Conservation (phyloP, 2,888 invertebrate genomes). For the Lepetodrilus schrolli region DNA sequence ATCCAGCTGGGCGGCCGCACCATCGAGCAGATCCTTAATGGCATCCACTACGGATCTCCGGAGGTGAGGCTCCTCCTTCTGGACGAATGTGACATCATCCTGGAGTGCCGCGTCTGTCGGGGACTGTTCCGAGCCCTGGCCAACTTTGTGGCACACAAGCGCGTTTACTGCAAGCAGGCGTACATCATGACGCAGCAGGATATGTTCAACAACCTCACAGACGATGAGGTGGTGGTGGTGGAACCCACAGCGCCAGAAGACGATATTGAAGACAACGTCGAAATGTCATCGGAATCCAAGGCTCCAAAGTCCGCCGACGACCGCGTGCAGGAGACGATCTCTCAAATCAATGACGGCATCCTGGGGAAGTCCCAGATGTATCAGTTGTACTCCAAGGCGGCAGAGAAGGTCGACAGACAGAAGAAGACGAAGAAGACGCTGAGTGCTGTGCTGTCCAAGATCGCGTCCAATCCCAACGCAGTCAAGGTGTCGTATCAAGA, state of each 20-base stretch:
- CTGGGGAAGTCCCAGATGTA: constrained; percentile 60
- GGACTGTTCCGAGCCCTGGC: constrained; percentile 90
- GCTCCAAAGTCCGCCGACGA: background rate
- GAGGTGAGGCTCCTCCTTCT: constrained; percentile 83
- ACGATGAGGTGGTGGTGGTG: constrained; percentile 59
- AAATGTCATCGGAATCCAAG: background rate
- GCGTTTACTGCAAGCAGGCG: constrained; percentile 82
- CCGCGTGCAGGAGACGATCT: constrained; percentile 37
- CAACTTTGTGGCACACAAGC: constrained; percentile 92
- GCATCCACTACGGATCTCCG: constrained; percentile 83
- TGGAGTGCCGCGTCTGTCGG: constrained; percentile 91
- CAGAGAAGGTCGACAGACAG: constrained; percentile 52
- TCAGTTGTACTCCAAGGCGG: constrained; percentile 58
- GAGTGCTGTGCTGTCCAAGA: constrained; percentile 49
- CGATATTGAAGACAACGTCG: background rate
- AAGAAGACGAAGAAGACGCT: constrained; percentile 45
- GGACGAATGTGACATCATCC: constrained; percentile 90
- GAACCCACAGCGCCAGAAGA: constrained; percentile 57
- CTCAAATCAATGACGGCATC: constrained; percentile 50
- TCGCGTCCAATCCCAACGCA: constrained; percentile 58
- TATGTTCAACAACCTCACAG: constrained; percentile 76
- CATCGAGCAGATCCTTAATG: constrained; percentile 80
- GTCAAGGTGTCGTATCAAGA: constrained; percentile 42
- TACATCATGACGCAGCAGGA: constrained; percentile 39
- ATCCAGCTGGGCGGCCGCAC: constrained; percentile 59